Percentiles rank a stretch among this genome's conserved stretches.
Evolutionary conservation across 2,888 invertebrate genomes (phyloP).

Genomic region (Thymelicus acteon): DNA sequence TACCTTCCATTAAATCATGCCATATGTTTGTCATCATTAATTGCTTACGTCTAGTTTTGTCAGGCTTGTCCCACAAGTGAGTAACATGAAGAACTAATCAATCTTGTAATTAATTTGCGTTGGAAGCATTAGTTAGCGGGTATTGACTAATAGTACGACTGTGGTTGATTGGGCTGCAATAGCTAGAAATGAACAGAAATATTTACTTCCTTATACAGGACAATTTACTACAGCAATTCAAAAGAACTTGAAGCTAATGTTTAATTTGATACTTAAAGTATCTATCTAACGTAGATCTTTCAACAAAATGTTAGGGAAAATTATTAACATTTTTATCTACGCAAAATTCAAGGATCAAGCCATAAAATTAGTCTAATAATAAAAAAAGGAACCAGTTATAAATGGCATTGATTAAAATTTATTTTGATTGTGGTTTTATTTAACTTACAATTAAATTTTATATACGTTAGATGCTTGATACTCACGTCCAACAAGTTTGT

Average conservation of each 20-base stretch:
- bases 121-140: conserved; percentile 18
- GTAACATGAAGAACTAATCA: conserved; percentile 10
- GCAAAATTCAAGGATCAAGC: not conserved
- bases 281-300: not conserved
- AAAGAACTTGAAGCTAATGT: too few species aligned
- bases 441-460: not conserved
- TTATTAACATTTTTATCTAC: not conserved
- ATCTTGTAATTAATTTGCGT: conserved; percentile 20
- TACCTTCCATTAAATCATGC: not conserved
- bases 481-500: conserved; percentile 23
- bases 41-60: not conserved
- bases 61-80: not conserved
- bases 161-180: conserved; percentile 6
- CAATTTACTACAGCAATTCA: too few species aligned
- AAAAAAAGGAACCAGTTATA: conserved; percentile 3
- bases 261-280: too few species aligned
- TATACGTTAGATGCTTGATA: conserved; percentile 2
- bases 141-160: conserved; percentile 11
- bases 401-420: conserved; percentile 7
- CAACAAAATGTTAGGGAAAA: not conserved
- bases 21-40: conserved; percentile 2
- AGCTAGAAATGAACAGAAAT: conserved; percentile 1
- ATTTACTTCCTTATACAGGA: not conserved
- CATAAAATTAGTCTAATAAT: conserved; percentile 9
- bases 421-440: not conserved